These are phyloP conservation scores for Sphecodes monilicornis DNA, from an alignment of 2,888 invertebrate species.

Conservation along the genomic window DNA sequence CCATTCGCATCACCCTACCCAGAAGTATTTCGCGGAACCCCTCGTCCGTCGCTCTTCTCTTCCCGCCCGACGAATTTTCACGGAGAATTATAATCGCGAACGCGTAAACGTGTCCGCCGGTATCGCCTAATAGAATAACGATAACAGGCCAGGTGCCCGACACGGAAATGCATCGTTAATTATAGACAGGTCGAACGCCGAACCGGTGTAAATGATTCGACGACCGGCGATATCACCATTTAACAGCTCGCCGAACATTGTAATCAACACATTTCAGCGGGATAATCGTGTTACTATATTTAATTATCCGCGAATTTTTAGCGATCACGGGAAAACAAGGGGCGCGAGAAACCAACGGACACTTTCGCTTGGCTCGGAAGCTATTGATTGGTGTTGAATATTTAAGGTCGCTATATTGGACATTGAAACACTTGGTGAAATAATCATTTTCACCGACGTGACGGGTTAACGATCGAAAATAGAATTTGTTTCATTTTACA, in stretches of 20 bases:
- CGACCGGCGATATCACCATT: slow-evolving; percentile 48
- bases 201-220: slow-evolving; percentile 49
- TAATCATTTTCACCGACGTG: neutral
- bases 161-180: slow-evolving; percentile 32
- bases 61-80: neutral
- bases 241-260: slow-evolving; percentile 52
- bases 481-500: neutral
- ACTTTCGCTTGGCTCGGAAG: neutral
- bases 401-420: neutral
- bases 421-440: neutral
- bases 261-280: slow-evolving; percentile 54
- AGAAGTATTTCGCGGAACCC: neutral
- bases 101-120: slow-evolving; percentile 13
- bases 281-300: slow-evolving; percentile 47
- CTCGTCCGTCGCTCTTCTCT: neutral
- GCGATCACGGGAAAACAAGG: neutral
- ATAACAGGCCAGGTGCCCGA: slow-evolving; percentile 19
- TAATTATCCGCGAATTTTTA: neutral
- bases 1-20: neutral
- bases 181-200: slow-evolving; percentile 36
- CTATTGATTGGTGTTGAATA: neutral
- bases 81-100: slow-evolving; percentile 10
- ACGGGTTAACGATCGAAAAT: neutral
- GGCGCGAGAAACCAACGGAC: neutral
- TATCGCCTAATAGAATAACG: slow-evolving; percentile 55